Evolutionary conservation across 2,797 vertebrate species (phyloP).

Genomic region (Geotrypetes seraphini): DNA sequence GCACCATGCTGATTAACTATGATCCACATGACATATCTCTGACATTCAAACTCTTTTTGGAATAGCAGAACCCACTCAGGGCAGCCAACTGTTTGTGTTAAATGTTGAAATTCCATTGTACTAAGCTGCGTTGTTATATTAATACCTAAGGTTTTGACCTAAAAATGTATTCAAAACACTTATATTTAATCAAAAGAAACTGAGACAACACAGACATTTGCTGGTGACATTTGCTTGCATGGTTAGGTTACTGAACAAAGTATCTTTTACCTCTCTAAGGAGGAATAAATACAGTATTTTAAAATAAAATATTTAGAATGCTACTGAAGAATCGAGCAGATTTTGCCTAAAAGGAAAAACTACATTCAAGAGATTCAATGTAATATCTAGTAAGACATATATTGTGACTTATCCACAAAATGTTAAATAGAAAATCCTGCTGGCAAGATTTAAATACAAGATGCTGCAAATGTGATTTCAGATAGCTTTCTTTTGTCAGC

Average conservation of each 20-base stretch:
- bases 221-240: not conserved
- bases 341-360: not conserved
- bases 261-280: fast-evolving
- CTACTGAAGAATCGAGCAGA: not conserved
- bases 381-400: not conserved
- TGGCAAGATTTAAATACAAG: not conserved
- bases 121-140: not conserved
- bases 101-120: not conserved
- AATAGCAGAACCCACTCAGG: not conserved
- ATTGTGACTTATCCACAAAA: not conserved
- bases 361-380: not conserved
- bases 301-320: not conserved
- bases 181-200: not conserved
- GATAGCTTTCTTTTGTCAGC: not conserved
- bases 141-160: not conserved
- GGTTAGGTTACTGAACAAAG: not conserved
- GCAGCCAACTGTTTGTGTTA: not conserved
- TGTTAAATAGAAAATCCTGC: not conserved
- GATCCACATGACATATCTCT: not conserved
- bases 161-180: not conserved
- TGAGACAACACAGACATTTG: not conserved
- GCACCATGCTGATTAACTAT: not conserved
- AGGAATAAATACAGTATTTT: not conserved
- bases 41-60: not conserved
- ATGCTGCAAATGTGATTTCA: no score